A percentile compares a stretch with the other conserved stretches of the same genome.
Evolutionary conservation across 64 coral and sea anemone species (phyloP).

Genomic region (Dendrophyllia cribrosa): DNA sequence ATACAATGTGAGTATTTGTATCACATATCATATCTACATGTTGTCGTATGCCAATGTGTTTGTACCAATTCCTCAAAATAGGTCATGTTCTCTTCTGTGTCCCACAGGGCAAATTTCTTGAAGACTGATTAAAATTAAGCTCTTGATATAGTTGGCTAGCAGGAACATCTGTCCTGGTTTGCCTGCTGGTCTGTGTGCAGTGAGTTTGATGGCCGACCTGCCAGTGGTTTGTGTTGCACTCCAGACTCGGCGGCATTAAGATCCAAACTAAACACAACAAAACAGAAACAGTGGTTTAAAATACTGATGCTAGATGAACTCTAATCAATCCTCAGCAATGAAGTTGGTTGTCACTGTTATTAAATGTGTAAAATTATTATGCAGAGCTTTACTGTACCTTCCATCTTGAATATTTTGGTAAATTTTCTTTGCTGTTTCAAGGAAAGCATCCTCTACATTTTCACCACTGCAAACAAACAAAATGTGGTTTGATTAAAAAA

Average conservation of each 20-base stretch:
- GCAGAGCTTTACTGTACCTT: constrained; percentile 54
- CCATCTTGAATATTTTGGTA: constrained; percentile 99
- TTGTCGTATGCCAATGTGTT: not conserved
- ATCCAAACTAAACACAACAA: constrained; percentile 80
- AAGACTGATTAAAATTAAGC: constrained; percentile 14
- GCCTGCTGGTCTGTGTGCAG: constrained; percentile 95
- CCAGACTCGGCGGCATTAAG: constrained; percentile 98
- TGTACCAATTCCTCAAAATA: constrained; percentile 18
- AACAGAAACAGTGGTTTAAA: not conserved
- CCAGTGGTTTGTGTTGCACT: constrained; percentile 96
- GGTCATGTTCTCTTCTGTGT: not conserved
- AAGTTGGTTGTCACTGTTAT: too few species aligned
- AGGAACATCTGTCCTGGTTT: constrained; percentile 93
- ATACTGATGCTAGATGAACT: not conserved
- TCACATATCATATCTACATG: constrained; percentile 28
- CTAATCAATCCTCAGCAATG: too few species aligned
- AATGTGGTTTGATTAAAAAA: not conserved
- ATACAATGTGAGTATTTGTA: not conserved
- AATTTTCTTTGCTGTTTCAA: constrained; percentile 99
- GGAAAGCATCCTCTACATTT: constrained; percentile 99
- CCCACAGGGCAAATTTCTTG: constrained; percentile 4
- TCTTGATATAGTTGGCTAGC: constrained; percentile 46
- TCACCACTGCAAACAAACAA: constrained; percentile 73
- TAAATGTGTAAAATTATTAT: too few species aligned
- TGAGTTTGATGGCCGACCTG: constrained; percentile 85